Evolutionary conservation across 1,140 invertebrate genomes (phyloP), one percentile per base, ranked within the genome.

Genomic region (Ips nitidus): DNA sequence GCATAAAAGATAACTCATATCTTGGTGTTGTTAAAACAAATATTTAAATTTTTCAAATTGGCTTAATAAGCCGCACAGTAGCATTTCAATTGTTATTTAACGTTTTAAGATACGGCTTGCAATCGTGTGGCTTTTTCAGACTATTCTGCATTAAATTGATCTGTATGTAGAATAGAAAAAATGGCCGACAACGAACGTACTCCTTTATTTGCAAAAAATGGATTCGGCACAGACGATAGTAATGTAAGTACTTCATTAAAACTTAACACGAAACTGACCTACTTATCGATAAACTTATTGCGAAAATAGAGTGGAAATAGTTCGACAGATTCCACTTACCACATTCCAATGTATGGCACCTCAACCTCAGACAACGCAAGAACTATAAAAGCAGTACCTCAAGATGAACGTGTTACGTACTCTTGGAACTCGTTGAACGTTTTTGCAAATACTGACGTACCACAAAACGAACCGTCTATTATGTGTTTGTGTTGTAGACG

Each of bases 381-480:
- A 41, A 64, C 36, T 2, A 41, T 52, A n/a, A 75, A 66, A 65
- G 6, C 69, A 3, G 36, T 76, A 41, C 75, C 73, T 52, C 1
- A 41, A 41, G 69, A 68, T 36, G 86, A 87, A 76, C 84, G 85
- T 66, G 83, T 89, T 42, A 88, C 86, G 2, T 90, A 90, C 78
- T 84, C 87, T 4, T 91, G 90, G 90, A 86, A 85, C 41, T 86
- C 89, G 67, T 81, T 91, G 56, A 89, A 89, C 76, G 88, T 89
- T 6, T 90, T 86, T 71, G 83, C 69, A 5, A 70, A 67, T n/a
- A 62, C 57, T 41, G 47, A 66, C 39, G n/a, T 41, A 3, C 38
- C 55, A n/a, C 41, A 72, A 50, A 63, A 65, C 45, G 47, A 75
- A 57, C 50, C 65, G 3, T 42, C 22, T 22, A 37, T 40, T 5